Evolutionary conservation across 2,113 vertebrate species (phyloP), one percentile per base, ranked within the genome.

Genomic region (Puntigrus tetrazona): DNA sequence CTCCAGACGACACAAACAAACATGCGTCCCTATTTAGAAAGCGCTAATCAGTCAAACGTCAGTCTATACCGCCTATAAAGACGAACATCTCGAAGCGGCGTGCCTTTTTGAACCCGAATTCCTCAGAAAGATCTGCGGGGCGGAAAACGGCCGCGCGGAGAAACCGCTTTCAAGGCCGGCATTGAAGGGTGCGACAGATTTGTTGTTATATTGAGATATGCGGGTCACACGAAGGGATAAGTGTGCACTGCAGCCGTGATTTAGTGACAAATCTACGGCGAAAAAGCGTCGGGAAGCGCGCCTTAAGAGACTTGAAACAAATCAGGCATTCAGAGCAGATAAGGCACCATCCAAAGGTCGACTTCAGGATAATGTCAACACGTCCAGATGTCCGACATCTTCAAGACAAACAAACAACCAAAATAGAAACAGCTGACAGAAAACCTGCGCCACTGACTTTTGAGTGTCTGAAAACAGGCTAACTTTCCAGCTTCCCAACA

Each of bases 151-250:
- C 69, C 14, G 69, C 25, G 69, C 69, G 25, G 5, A 25, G n/a
- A 43, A 72, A 72, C 43, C 13, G 69, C 38, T 73, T 73, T 73
- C 2, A 73, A 73, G 2, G 38, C 41, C 83, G 45, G 1, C 47
- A 85, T 47, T 47, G 52, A 50, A 47, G 63, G 31, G 69, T 59
- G 43, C 52, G 22, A 80, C 18, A 38, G 38, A 59, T 65, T 20
- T 69, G 55, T 59, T 43, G 41, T 61, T 38, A 50, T 65, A 47
- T 34, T 50, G 70, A 75, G 82, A 57, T 47, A 83, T 57, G 55
- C 77, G 82, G 75, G 57, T 84, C 82, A 84, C 47, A 16, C 31
- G 9, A 34, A 59, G 52, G 16, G 18, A 59, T 59, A 43, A 29
- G n/a, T 25, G 36, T 43, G 55, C 55, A 63, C 22, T 43, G 27